Conservation (phyloP, 2,797 vertebrate genomes). For the Darevskia nairensis region DNA sequence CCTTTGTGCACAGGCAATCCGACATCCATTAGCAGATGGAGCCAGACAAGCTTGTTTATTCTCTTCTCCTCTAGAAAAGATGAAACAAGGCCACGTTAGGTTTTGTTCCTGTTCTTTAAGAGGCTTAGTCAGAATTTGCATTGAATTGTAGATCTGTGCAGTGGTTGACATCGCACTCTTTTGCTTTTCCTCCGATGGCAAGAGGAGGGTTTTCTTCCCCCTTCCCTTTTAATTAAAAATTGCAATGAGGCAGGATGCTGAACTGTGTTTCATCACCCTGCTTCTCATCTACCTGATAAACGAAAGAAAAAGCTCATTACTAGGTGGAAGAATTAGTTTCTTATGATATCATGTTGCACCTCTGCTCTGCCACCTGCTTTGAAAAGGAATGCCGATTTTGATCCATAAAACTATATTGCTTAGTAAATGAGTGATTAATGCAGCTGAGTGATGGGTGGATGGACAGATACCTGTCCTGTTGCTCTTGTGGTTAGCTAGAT, state of each 20-base stretch:
- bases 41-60: slow-evolving; percentile 22
- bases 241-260: slow-evolving; percentile 24
- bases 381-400: slow-evolving; percentile 32
- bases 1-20: background rate
- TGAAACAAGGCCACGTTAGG: slow-evolving; percentile 19
- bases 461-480: background rate
- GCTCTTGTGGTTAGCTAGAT: background rate
- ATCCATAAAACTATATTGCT: slow-evolving; percentile 34
- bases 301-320: slow-evolving; percentile 28
- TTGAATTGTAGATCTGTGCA: background rate
- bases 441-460: background rate
- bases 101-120: slow-evolving; percentile 57
- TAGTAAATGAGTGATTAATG: background rate
- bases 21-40: slow-evolving; percentile 19
- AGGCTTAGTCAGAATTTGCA: slow-evolving; percentile 48
- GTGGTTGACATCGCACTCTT: background rate
- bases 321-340: slow-evolving; percentile 56
- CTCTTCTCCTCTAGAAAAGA: slow-evolving; percentile 48
- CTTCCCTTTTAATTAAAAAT: slow-evolving; percentile 61
- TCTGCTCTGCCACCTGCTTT: slow-evolving; percentile 26
- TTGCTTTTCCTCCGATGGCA: slow-evolving; percentile 41
- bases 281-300: slow-evolving; percentile 48
- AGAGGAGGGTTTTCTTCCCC: background rate
- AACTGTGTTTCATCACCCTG: slow-evolving; percentile 38
- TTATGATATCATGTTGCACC: slow-evolving; percentile 23